Base-by-base conservation (phyloP, 53 echinoderm and acorn worm species). In the Astropecten irregularis region DNA sequence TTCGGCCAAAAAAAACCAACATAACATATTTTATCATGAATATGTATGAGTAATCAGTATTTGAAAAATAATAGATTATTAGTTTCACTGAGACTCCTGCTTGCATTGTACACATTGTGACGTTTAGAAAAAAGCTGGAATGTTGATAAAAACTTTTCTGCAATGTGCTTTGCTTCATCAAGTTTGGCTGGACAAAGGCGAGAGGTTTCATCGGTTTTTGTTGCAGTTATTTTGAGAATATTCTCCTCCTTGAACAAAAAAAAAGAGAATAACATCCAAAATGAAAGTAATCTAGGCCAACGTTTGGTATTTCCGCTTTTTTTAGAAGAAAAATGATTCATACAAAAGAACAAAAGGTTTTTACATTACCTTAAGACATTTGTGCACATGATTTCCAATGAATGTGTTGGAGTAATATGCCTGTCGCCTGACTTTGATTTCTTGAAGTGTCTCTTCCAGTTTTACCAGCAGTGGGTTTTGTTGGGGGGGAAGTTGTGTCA, bases 341-440 rank as follows among this genome's bases (percentile, higher is more conserved):
- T 13, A 19, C 20, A 13, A 13, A 4, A 53, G 15, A 19, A 18
- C 20, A 18, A 53, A n/a, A n/a, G n/a, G 3, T 38, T 66, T 36
- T 66, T 23, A 30, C 3, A 27, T 47, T 54, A 91, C 91, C 83
- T 87, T 64, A 1, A 86, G 60, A 52, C 91, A 91, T 56, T 91
- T 91, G 52, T 83, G 83, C 7, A 91, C 87, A 73, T 91, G 91
- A 69, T 91, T 91, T 18, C 87, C 91, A 23, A 91, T 70, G 46
- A 91, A 87, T 4, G 83, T 34, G 13, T 65, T 73, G 16, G 69
- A 76, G 35, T 83, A 68, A 40, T 87, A 87, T 1, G 83, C 84
- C 67, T 91, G 91, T 9, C 87, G 42, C 44, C 77, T n/a, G 28
- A 91, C 91, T 62, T 85, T 84, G 19, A 82, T 65, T 8, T 62